Base-by-base conservation (phyloP, 1,140 invertebrate genomes). In the Steinernema khuongi region DNA sequence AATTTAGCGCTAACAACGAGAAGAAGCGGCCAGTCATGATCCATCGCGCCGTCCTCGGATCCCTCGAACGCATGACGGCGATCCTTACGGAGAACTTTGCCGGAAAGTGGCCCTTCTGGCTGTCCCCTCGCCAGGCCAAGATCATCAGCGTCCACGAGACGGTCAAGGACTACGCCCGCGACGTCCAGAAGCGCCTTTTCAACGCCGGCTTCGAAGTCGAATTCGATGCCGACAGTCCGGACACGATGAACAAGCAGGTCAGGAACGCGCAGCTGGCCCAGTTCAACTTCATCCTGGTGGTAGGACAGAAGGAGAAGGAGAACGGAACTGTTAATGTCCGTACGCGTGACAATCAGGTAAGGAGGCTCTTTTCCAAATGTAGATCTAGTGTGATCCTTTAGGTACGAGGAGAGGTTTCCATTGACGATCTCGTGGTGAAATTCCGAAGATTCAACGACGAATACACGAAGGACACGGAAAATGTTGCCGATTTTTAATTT, bases 201-300 rank as follows among this genome's bases (percentile, higher is more conserved):
- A 89, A 89, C 1, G 92, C 91, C 72, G 95, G 94, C 1, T 97
- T 97, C 85, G 91, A 94, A 89, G 91, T 90, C 66, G 95, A 98
- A 83, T 90, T 91, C 29, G 95, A 99, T 85, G 89, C 90, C 0
- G 94, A 97, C 86, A 87, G 91, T n/a, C 92, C 94, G 4, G 92
- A 94, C 84, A 98, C 96, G 0, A 89, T 99, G 86, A 99, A 99
- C 86, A 99, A 99, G 87, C 98, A 98, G 86, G 93, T 99, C 68
- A 88, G 96, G 31, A 98, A 97, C 87, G 94, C 94, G 43, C 96
- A 99, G 83, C 86, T 98, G n/a, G 92, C 92, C 0, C 95, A 99
- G 83, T 98, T 94, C 85, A 99, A 99, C 86, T 99, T 96, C 83
- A 99, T 99, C 83, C 74, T 87, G 92, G 96, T 99, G 83, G 92